These are phyloP conservation scores for Melipona bicolor DNA, from an alignment of 2,888 invertebrate genomes.

Conservation along the genomic window DNA sequence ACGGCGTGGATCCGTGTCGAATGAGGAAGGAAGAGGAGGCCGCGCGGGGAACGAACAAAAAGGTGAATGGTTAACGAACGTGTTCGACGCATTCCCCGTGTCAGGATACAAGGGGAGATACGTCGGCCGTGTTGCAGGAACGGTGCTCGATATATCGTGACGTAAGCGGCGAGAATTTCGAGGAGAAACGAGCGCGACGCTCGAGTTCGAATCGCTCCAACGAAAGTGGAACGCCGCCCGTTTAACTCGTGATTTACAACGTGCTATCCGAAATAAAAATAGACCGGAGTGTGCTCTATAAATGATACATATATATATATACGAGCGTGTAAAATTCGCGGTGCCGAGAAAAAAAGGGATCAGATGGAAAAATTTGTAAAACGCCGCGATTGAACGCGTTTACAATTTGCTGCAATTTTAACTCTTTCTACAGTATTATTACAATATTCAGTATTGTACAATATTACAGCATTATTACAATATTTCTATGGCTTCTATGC, in stretches of 20 bases:
- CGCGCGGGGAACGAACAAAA: conserved; percentile 7
- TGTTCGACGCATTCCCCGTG: conserved; percentile 51
- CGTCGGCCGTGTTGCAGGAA: conserved; percentile 41
- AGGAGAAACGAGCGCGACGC: conserved; percentile 28
- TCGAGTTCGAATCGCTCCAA: conserved; percentile 18
- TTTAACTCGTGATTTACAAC: conserved; percentile 48
- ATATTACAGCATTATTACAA: too few species aligned
- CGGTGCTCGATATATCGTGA: conserved; percentile 48
- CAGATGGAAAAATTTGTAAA: background rate
- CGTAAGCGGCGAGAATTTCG: conserved; percentile 47
- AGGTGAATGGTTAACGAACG: conserved; percentile 50
- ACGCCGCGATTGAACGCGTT: background rate
- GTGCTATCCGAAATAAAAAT: conserved; percentile 38
- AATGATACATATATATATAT: conserved; percentile 1
- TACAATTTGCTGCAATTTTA: background rate
- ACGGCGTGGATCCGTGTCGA: conserved; percentile 46
- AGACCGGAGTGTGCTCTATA: background rate
- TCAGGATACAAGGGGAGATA: conserved; percentile 54
- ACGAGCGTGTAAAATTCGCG: conserved; percentile 7
- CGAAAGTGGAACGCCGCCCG: conserved; percentile 35
- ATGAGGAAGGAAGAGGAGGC: conserved; percentile 31
- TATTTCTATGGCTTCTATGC: too few species aligned
- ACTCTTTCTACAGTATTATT: background rate
- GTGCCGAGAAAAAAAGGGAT: background rate
- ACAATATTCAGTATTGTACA: too few species aligned